Evolutionary conservation across 1,140 invertebrate species (phyloP).

Genomic region (Hycleus phaleratus): DNA sequence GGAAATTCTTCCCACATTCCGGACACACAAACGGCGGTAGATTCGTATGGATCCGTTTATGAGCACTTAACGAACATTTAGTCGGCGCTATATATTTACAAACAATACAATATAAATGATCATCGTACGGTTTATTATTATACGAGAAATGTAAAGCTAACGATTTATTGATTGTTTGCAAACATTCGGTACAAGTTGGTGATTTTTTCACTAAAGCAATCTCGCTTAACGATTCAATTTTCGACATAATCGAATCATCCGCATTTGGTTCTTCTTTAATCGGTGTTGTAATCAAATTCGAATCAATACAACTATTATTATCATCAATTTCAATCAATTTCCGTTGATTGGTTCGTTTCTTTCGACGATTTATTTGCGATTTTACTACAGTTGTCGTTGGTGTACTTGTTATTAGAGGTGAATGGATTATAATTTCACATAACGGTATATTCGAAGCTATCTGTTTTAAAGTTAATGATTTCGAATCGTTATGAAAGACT

Average conservation of each 20-base stretch:
- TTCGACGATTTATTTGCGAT: background rate
- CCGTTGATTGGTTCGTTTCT: background rate
- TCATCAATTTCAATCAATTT: slow-evolving; percentile 1
- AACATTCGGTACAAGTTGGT: slow-evolving; percentile 28
- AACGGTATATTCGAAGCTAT: slow-evolving; percentile 29
- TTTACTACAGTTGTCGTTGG: slow-evolving; percentile 13
- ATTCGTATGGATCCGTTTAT: slow-evolving; percentile 43
- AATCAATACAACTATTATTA: no score
- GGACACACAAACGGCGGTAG: slow-evolving; percentile 44
- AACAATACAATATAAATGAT: slow-evolving; percentile 26
- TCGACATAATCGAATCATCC: slow-evolving; percentile 29
- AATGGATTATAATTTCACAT: slow-evolving; percentile 24
- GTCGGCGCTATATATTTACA: slow-evolving; percentile 45
- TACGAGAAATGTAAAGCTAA: slow-evolving; percentile 26
- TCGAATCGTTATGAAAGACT: slow-evolving; percentile 18
- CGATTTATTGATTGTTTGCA: background rate
- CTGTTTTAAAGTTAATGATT: slow-evolving; percentile 26
- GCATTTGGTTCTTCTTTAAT: slow-evolving; percentile 10
- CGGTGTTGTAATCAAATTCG: no score
- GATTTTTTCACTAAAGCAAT: background rate
- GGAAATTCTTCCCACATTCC: slow-evolving; percentile 44
- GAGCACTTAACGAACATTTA: slow-evolving; percentile 42
- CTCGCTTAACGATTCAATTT: slow-evolving; percentile 27
- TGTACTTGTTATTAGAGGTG: no score
- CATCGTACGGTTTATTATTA: slow-evolving; percentile 21